A percentile compares a stretch with the other conserved stretches of the same genome.
These are phyloP conservation scores for Metellina segmentata DNA, from an alignment of 2,888 invertebrate species.

Conservation along the genomic window DNA sequence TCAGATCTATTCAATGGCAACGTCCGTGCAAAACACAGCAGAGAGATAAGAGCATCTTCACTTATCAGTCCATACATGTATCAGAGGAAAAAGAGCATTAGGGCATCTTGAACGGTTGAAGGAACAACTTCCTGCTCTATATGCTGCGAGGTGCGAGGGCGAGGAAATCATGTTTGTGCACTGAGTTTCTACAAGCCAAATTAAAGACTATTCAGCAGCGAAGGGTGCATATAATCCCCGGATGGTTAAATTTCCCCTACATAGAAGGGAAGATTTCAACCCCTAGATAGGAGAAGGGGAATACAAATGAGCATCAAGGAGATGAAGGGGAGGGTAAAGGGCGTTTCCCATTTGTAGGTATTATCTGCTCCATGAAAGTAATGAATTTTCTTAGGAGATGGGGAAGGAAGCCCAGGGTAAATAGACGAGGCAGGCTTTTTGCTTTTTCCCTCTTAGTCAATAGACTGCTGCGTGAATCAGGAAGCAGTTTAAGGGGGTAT, in stretches of 20 bases:
- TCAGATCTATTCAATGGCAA: background rate
- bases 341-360: slow-evolving; percentile 18
- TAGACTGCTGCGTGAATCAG: background rate
- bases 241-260: slow-evolving; percentile 24
- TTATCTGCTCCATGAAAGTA: slow-evolving; percentile 12
- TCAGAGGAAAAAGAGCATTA: no score
- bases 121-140: no score
- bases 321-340: background rate
- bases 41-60: no score
- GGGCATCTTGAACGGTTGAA: no score
- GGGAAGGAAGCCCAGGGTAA: slow-evolving; percentile 7
- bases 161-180: slow-evolving; percentile 17
- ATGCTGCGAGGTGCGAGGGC: background rate
- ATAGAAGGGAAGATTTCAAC: slow-evolving; percentile 26
- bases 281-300: slow-evolving; percentile 35
- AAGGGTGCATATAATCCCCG: slow-evolving; percentile 29
- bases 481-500: background rate
- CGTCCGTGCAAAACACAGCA: background rate
- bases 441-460: background rate
- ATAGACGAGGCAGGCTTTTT: slow-evolving; percentile 2
- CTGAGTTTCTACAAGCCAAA: slow-evolving; percentile 25
- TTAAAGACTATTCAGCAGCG: slow-evolving; percentile 47
- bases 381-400: slow-evolving; percentile 41
- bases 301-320: slow-evolving; percentile 29
- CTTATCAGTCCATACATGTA: no score